A percentile compares a stretch with the other conserved stretches of the same genome.
Conservation (phyloP, 2,113 vertebrate species). For the Eptatretus burgeri region DNA sequence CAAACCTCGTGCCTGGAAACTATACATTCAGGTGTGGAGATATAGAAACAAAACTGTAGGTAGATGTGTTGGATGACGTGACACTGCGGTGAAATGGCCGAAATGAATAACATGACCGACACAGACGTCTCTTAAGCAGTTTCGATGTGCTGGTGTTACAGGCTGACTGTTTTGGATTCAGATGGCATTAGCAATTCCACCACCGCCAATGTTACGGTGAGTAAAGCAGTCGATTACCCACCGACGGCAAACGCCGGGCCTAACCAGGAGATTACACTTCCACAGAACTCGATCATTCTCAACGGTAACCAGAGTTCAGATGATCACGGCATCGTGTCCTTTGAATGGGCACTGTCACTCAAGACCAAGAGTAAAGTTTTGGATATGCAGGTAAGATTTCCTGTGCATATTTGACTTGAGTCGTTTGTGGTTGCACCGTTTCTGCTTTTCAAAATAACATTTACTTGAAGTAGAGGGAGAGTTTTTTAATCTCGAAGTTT, state of each 20-base stretch:
- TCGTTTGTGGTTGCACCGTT: too few species aligned
- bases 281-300: slow-evolving; percentile 56
- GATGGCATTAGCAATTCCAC: slow-evolving; percentile 52
- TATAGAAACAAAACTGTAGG: not conserved
- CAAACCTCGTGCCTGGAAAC: slow-evolving; percentile 59
- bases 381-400: slow-evolving; percentile 65
- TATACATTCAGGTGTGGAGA: slow-evolving; percentile 58
- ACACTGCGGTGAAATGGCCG: not conserved
- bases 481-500: too few species aligned
- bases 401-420: too few species aligned
- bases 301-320: slow-evolving; percentile 71
- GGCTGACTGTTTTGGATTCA: slow-evolving; percentile 67
- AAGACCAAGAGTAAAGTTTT: slow-evolving; percentile 84
- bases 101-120: not conserved
- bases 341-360: slow-evolving; percentile 79
- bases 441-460: too few species aligned
- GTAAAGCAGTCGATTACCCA: slow-evolving; percentile 72
- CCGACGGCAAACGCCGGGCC: slow-evolving; percentile 66
- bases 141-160: slow-evolving; percentile 12
- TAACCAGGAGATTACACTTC: slow-evolving; percentile 75
- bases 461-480: too few species aligned
- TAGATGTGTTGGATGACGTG: not conserved
- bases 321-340: slow-evolving; percentile 56
- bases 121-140: not conserved
- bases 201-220: slow-evolving; percentile 47